A percentile compares a stretch with the other conserved stretches of the same genome.
phyloP scores from a whole-genome alignment of 1,140 invertebrate genomes.

The Trichonephila clavata region DNA sequence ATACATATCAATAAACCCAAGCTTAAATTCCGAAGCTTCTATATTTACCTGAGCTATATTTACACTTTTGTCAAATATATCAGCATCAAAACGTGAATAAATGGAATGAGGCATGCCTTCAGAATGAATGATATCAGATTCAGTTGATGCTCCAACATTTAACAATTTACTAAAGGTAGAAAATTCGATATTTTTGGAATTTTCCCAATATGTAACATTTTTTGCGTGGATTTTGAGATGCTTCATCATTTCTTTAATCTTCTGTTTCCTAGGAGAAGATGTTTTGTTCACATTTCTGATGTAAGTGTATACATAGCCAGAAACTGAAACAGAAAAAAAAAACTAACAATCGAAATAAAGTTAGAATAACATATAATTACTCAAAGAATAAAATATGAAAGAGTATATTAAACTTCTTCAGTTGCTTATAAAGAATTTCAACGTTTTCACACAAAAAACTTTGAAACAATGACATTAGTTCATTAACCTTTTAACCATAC shows the following conservation, averaged over 20 bases:
- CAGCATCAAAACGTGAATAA: conserved; percentile 89
- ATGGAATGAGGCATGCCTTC: conserved; percentile 92
- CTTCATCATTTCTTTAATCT: background rate
- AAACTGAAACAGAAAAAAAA: conserved; percentile 43
- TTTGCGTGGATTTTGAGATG: background rate
- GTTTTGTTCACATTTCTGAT: conserved; percentile 49
- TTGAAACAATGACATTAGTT: too few species aligned
- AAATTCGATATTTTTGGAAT: conserved; percentile 65
- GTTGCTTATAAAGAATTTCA: too few species aligned
- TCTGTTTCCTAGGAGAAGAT: conserved; percentile 45
- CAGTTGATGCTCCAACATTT: conserved; percentile 56
- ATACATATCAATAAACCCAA: too few species aligned
- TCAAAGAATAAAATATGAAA: too few species aligned
- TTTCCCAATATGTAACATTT: conserved; percentile 25
- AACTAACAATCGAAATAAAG: background rate
- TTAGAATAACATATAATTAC: background rate
- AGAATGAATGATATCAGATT: conserved; percentile 85
- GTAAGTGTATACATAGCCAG: conserved; percentile 24
- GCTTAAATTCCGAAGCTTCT: too few species aligned
- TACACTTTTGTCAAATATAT: conserved; percentile 91
- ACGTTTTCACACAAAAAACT: too few species aligned
- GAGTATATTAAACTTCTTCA: too few species aligned
- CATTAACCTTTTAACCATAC: too few species aligned
- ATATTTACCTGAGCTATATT: conserved; percentile 89
- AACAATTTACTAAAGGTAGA: background rate